Percentiles rank a stretch among this genome's conserved stretches.
Conservation (phyloP, 1,140 invertebrate species). For the Bombus vancouverensis region DNA sequence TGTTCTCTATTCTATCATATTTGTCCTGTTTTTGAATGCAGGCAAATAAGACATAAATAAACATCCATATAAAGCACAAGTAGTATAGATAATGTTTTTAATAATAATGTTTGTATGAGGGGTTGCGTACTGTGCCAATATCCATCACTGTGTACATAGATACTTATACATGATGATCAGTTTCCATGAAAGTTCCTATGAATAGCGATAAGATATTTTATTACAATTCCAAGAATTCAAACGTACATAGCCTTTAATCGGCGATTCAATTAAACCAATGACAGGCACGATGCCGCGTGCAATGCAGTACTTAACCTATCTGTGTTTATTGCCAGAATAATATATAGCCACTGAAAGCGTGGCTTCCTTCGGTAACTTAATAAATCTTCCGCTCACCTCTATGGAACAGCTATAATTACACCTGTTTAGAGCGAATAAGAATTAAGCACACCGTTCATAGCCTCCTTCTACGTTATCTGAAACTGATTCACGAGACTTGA, state of each 20-base stretch:
- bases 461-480: not conserved
- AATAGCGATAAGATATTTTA: not conserved
- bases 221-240: not conserved
- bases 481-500: conserved; percentile 6
- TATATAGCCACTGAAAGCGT: not conserved
- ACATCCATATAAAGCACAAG: no score
- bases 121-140: no score
- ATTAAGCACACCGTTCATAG: not conserved
- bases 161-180: no score
- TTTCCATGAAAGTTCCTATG: not conserved
- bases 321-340: conserved; percentile 22
- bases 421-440: conserved; percentile 16
- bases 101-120: no score
- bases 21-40: no score
- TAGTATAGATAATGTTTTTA: no score
- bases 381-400: conserved; percentile 13
- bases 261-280: conserved; percentile 8
- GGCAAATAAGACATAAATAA: no score
- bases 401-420: conserved; percentile 13
- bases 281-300: not conserved
- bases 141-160: no score
- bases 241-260: not conserved
- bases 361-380: conserved; percentile 4
- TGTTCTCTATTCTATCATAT: no score
- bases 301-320: conserved; percentile 3